Evolutionary conservation across 2,888 invertebrate genomes (phyloP), one percentile per base, ranked within the genome.

Genomic region (Ichneumoninae sp.): DNA sequence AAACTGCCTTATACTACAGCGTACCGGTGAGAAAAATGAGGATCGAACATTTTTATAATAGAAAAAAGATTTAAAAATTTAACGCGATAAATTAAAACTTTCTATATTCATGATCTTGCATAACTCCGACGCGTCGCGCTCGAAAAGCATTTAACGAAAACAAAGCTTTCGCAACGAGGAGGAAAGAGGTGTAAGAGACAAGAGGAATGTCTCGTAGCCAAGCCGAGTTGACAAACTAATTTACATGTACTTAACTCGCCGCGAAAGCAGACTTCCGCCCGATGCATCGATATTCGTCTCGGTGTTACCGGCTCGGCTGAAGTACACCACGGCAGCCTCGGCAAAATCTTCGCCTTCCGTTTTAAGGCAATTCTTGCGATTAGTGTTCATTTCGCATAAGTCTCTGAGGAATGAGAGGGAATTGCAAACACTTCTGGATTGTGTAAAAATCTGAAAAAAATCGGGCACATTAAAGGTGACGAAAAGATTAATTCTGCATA

Each of bases 171-270:
- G 44, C 16, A 13, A 44, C 44, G 44, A 16, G 44, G 44, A 40
- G 16, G 36, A 22, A 72, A 47, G 68, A 62, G 47, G 40, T 44
- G 30, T n/a, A 47, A 70, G n/a, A 81, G n/a, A 74, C 40, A 16
- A 19, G 71, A 62, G 33, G 57, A 74, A 80, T 78, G 70, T 74
- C 68, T 44, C 19, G 70, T 66, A 72, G 82, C 66, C 62, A 71
- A 77, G 65, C 57, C 77, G 57, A 81, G 81, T 85, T 85, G 82
- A 85, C 77, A 75, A 82, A 83, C 86, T 85, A 81, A 86, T 86
- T 86, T 86, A 83, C 86, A 86, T 86, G 70, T 66, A 71, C 75
- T 83, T 76, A 83, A 57, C 22, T 50, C 57, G 60, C 62, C 78
- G 65, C 50, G 36, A 69, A 36, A 60, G 75, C 13, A 50, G 54